Evolutionary conservation across 2,797 vertebrate species (phyloP).

Genomic region (Protosalanx chinensis): DNA sequence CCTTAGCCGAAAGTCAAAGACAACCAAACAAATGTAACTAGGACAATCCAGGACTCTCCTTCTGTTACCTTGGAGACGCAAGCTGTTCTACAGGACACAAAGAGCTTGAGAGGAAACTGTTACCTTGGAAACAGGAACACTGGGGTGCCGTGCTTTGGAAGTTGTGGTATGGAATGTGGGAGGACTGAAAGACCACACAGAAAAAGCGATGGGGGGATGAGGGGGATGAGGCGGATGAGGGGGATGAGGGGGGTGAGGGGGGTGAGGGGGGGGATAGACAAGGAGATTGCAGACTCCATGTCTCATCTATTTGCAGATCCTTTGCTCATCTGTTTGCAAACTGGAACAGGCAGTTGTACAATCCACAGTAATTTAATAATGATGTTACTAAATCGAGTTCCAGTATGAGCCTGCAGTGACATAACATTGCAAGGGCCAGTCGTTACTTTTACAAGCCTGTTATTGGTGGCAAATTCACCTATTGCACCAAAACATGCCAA

Average conservation of each 20-base stretch:
- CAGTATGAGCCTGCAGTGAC: not conserved
- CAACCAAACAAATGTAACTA: constrained; percentile 28
- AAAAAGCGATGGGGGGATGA: constrained; percentile 14
- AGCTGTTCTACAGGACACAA: constrained; percentile 42
- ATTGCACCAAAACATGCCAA: too few relatives aligned
- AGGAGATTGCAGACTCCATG: not conserved
- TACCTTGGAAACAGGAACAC: constrained; percentile 57
- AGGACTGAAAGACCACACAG: constrained; percentile 12
- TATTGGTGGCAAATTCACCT: too few relatives aligned
- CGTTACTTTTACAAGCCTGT: too few relatives aligned
- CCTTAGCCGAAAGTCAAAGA: not conserved
- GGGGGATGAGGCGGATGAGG: constrained; percentile 10
- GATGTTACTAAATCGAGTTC: not conserved
- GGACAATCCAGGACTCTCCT: constrained; percentile 29
- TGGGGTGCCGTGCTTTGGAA: constrained; percentile 44
- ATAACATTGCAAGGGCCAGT: not conserved
- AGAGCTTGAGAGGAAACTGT: constrained; percentile 44
- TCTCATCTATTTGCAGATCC: not conserved
- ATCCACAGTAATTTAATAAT: not conserved
- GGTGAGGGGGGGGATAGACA: not conserved
- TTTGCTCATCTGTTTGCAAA: constrained; percentile 7
- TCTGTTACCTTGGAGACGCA: constrained; percentile 56
- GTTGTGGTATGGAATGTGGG: constrained; percentile 48
- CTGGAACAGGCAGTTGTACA: not conserved
- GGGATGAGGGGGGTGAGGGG: too few relatives aligned